Evolutionary conservation across 1,140 invertebrate species (phyloP).

Genomic region (Drosophila pachea): DNA sequence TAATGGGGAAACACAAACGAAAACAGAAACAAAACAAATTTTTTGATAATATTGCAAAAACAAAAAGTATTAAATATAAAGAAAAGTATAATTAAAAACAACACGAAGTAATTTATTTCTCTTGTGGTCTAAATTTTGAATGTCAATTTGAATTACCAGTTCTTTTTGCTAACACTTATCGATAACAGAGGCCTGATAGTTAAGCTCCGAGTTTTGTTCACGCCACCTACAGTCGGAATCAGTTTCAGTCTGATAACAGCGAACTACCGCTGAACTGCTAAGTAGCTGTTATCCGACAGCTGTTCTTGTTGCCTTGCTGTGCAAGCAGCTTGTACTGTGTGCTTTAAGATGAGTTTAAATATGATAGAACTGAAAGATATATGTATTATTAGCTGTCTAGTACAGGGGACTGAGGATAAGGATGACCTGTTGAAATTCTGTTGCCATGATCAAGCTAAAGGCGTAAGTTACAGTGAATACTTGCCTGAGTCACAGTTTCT

Average conservation of each 20-base stretch:
- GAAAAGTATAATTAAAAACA: constrained; percentile 50
- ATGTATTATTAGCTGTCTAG: background rate
- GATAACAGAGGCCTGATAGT: background rate
- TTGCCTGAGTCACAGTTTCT: background rate
- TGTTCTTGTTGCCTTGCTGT: constrained; percentile 11
- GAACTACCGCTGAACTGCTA: background rate
- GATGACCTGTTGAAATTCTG: constrained; percentile 12
- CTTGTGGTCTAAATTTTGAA: background rate
- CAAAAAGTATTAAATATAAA: constrained; percentile 66
- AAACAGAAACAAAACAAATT: constrained; percentile 32
- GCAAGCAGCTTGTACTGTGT: background rate
- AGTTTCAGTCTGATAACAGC: background rate
- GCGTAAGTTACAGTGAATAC: constrained; percentile 19
- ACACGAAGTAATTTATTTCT: constrained; percentile 22
- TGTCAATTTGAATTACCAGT: constrained; percentile 3
- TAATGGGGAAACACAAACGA: constrained; percentile 12
- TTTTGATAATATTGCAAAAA: constrained; percentile 66
- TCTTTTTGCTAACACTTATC: background rate
- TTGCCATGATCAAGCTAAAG: background rate
- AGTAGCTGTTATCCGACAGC: constrained; percentile 1
- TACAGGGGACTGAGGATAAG: background rate
- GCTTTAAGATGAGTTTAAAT: constrained; percentile 36
- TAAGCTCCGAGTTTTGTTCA: too few species aligned
- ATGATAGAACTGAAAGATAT: background rate
- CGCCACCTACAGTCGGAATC: background rate